Base-by-base conservation (phyloP, 2,888 invertebrate species). In the Apantesis nais region DNA sequence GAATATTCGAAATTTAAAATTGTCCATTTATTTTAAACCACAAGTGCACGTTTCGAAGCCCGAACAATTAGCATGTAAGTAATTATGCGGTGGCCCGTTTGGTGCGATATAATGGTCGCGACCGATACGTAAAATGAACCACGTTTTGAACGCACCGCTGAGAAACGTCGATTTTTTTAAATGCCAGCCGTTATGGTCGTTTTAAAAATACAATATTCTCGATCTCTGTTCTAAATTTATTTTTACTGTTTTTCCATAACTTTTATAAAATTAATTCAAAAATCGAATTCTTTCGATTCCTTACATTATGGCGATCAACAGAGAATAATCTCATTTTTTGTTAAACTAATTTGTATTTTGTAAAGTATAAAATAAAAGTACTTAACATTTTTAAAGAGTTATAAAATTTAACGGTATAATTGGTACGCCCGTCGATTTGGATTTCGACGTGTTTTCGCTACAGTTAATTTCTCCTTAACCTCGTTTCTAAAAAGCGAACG, bases 71-170 rank as follows among this genome's bases (percentile, higher is more conserved):
- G 89, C 78, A 80, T 78, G 83, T 81, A 76, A 79, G 90, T 90
- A 92, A 92, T 92, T 92, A 92, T 87, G 88, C 90, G 86, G 85
- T 84, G 84, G 85, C 80, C 88, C 86, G 86, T 83, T 88, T 58
- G 86, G 84, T 82, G 79, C 80, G 75, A 85, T 82, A 85, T 91
- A 90, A 92, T 90, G 87, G 84, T 81, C 83, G 85, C 82, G 76
- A 82, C 82, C 85, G 89, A 89, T 90, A 88, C 87, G 85, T 89
- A 86, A 88, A 90, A 87, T 83, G 85, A 82, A 82, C 80, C 83
- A 83, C 83, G 77, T 84, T 81, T 85, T 77, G 78, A 81, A 82
- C 70, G 78, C 78, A 74, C 76, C 76, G 79, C 77, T 67, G 78
- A 79, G 78, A 80, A 78, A 78, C 72, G 80, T 78, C 75, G 75